Conservation (phyloP, 2,888 invertebrate species). For the Himalopsyche anomala region DNA sequence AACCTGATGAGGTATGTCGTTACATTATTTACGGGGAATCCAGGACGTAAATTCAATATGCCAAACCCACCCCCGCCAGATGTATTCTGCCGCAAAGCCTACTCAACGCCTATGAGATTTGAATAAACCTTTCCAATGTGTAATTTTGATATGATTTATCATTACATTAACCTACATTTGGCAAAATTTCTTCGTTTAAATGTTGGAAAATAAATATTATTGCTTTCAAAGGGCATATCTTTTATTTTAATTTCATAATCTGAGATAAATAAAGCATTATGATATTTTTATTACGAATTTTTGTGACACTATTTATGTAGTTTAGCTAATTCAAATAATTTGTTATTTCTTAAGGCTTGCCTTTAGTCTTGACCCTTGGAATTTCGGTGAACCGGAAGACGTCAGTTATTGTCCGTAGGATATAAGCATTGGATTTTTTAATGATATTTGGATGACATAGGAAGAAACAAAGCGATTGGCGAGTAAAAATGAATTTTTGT, state of each 20-base stretch:
- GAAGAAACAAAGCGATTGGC: too few species aligned
- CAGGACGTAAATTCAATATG: constrained; percentile 31
- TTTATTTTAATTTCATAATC: background rate
- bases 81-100: constrained; percentile 2
- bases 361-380: too few species aligned
- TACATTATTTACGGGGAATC: constrained; percentile 11
- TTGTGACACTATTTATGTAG: too few species aligned
- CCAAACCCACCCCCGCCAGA: background rate
- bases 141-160: constrained; percentile 2
- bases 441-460: too few species aligned
- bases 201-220: background rate
- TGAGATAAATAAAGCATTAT: background rate
- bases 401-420: too few species aligned
- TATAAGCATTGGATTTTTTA: too few species aligned
- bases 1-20: constrained; percentile 16
- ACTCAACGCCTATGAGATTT: constrained; percentile 4
- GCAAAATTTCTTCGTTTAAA: background rate
- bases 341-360: too few species aligned
- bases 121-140: background rate
- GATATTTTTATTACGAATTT: background rate
- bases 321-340: too few species aligned
- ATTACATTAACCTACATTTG: background rate
- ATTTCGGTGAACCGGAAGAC: too few species aligned
- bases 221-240: background rate
- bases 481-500: too few species aligned